Base-by-base conservation (phyloP, 2,113 vertebrate species). In the Nothoprocta perdicaria region DNA sequence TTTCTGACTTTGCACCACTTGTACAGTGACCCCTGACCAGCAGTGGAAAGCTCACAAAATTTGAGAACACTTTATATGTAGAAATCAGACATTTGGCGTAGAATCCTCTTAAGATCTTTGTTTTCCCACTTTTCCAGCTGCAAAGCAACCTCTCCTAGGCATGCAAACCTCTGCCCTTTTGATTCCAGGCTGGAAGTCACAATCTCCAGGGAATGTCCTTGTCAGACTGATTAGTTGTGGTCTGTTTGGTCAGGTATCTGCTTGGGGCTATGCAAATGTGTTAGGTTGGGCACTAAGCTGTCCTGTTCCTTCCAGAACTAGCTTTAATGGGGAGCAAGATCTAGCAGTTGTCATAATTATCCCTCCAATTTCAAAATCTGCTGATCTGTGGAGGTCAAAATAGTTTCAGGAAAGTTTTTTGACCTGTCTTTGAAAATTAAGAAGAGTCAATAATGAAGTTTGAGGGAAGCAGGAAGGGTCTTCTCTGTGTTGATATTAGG, bases 401-500 rank as follows among this genome's bases (percentile, higher is more conserved):
- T 79, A 60, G 14, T 72, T 68, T 78, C 86, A 58, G 24, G 29
- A 43, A 57, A 31, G 16, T 66, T 60, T 24, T 76, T 62, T 76
- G 24, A 35, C 57, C 40, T 66, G 22, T 31, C 21, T 67, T 67
- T 31, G 55, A 55, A 77, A 73, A 31, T 13, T 24, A 62, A 38
- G 23, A 19, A 0, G 61, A 29, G 6, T 17, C 35, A 9, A 6
- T 69, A 8, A 14, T 14, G 73, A 57, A 22, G 61, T 11, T 5
- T 80, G 58, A 10, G 69, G 66, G 26, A 31, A n/a, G 9, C 11
- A 9, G 23, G 1, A 21, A 76, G 55, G 7, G 7, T 24, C 46
- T 10, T 71, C n/a, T 61, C 9, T 0, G 21, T 45, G 43, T 46
- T 0, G 0, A 8, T 7, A 57, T 45, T 14, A 43, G 57, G 12